Evolutionary conservation across 2,888 invertebrate genomes (phyloP).

Genomic region (Erpobdella octoculata): DNA sequence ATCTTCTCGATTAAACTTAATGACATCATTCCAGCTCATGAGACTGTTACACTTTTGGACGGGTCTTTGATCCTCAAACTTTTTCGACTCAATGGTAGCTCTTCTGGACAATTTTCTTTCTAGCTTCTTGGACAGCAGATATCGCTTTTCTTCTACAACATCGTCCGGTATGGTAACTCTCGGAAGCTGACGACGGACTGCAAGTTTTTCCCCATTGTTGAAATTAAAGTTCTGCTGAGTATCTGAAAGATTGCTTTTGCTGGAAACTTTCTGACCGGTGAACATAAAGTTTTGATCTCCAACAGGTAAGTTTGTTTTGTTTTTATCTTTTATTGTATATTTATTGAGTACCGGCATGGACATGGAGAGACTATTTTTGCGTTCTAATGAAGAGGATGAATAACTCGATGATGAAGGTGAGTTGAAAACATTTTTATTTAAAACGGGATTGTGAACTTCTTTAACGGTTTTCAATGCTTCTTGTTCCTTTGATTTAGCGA

Average conservation of each 20-base stretch:
- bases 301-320: not conserved
- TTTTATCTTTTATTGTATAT: not conserved
- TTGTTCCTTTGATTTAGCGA: not conserved
- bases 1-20: not conserved
- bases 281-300: not conserved
- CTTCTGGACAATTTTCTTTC: not conserved
- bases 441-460: not conserved
- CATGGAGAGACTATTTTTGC: not conserved
- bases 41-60: not conserved
- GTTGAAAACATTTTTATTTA: not conserved
- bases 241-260: not conserved
- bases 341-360: slow-evolving; percentile 5
- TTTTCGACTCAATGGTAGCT: slow-evolving; percentile 5
- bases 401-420: not conserved
- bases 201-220: not conserved
- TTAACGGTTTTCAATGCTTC: not conserved
- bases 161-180: slow-evolving; percentile 1
- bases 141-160: slow-evolving; percentile 3
- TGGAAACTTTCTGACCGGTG: not conserved
- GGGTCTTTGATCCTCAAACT: too few species aligned
- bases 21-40: not conserved
- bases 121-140: slow-evolving; percentile 17
- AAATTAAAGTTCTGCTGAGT: not conserved
- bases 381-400: slow-evolving; percentile 1
- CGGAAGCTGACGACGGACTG: not conserved